Evolutionary conservation across 2,113 vertebrate genomes (phyloP).

Genomic region (Nicator chloris): DNA sequence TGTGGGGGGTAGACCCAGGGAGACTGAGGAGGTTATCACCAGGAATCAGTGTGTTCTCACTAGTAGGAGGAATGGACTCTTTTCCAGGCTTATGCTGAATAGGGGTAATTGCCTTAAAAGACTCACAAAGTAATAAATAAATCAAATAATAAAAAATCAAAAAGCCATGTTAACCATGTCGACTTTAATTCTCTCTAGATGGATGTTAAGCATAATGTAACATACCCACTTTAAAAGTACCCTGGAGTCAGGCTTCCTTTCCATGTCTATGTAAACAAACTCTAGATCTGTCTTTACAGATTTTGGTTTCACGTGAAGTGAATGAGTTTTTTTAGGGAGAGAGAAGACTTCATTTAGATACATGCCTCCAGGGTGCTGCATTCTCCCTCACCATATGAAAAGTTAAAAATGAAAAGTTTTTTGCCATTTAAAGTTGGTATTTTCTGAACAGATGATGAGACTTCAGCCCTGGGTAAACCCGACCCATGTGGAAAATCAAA

Average conservation of each 20-base stretch:
- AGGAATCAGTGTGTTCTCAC: not conserved
- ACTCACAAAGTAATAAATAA: not conserved
- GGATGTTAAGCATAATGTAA: not conserved
- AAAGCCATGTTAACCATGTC: not conserved
- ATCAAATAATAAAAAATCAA: not conserved
- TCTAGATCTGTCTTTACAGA: not conserved
- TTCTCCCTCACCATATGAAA: not conserved
- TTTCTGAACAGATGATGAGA: conserved; percentile 24
- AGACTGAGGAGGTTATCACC: not conserved
- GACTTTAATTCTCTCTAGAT: not conserved
- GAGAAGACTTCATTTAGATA: not conserved
- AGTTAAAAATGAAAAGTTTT: not conserved
- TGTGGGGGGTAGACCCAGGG: not conserved
- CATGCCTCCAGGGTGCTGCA: not conserved
- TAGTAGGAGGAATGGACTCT: not conserved
- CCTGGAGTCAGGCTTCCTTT: not conserved
- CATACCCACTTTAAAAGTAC: not conserved
- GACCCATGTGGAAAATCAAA: not conserved
- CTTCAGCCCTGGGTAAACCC: not conserved
- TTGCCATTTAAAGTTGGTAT: not conserved
- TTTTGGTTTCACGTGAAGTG: not conserved
- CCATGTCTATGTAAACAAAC: not conserved
- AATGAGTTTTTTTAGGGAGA: not conserved
- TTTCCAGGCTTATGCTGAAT: not conserved
- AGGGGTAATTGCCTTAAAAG: not conserved